These are phyloP conservation scores for Cosmia trapezina DNA, from an alignment of 2,888 invertebrate species.

Conservation along the genomic window DNA sequence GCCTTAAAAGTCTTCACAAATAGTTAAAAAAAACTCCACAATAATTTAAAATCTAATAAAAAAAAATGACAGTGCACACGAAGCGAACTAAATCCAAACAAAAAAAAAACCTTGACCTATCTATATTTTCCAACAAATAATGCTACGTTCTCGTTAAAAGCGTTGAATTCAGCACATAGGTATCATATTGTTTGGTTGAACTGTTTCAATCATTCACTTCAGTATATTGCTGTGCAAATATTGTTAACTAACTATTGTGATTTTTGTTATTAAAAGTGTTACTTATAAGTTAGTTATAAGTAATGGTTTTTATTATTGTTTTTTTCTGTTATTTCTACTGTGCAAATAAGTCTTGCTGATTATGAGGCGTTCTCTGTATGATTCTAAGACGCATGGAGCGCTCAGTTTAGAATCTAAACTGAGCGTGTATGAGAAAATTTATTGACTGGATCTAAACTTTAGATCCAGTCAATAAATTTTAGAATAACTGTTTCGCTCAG, in stretches of 20 bases:
- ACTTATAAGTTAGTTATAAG: no score
- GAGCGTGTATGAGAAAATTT: no score
- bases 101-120: no score
- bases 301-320: not conserved
- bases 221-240: constrained; percentile 6
- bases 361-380: not conserved
- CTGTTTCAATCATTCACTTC: constrained; percentile 2
- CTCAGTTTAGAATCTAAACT: no score
- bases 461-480: not conserved
- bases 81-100: not conserved
- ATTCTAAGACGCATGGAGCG: not conserved
- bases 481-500: not conserved
- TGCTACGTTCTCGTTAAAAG: not conserved
- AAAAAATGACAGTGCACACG: not conserved
- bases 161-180: not conserved
- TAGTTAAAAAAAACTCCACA: no score
- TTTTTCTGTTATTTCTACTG: not conserved
- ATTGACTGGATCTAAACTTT: no score
- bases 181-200: constrained; percentile 9
- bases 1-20: no score
- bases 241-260: constrained; percentile 15
- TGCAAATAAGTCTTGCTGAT: not conserved
- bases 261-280: constrained; percentile 1
- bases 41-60: not conserved
- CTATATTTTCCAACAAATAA: constrained; percentile 9